Percentiles rank a stretch among this genome's conserved stretches.
phyloP scores from a whole-genome alignment of 2,888 invertebrate species.

The Thera britannica region DNA sequence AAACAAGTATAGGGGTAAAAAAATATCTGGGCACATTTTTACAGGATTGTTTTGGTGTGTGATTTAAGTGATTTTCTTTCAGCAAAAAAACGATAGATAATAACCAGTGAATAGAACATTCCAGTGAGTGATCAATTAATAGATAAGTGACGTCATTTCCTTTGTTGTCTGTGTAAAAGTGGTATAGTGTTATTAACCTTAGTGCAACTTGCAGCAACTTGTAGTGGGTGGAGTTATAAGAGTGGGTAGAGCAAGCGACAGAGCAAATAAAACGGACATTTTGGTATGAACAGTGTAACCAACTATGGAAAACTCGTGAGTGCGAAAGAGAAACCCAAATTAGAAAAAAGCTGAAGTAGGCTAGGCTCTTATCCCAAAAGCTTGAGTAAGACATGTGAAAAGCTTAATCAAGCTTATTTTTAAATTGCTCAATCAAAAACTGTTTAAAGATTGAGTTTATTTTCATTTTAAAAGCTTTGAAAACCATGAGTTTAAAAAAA shows the following conservation, averaged over 20 bases:
- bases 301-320: background rate
- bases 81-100: background rate
- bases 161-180: conserved; percentile 54
- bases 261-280: background rate
- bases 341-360: background rate
- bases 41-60: background rate
- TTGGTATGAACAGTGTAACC: conserved; percentile 12
- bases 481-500: too few relatives aligned
- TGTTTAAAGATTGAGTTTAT: too few relatives aligned
- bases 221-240: conserved; percentile 23
- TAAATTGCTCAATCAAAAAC: too few relatives aligned
- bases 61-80: background rate
- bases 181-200: conserved; percentile 43
- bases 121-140: conserved; percentile 8
- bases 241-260: conserved; percentile 8
- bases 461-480: too few relatives aligned
- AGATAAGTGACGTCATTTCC: conserved; percentile 57
- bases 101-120: background rate
- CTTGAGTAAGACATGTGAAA: too few relatives aligned
- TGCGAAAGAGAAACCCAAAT: background rate
- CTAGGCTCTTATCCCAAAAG: too few relatives aligned
- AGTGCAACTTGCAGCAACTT: conserved; percentile 33
- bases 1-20: too few relatives aligned
- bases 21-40: too few relatives aligned
- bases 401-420: too few relatives aligned